Evolutionary conservation across 2,888 invertebrate species (phyloP), one percentile per base, ranked within the genome.

Genomic region (Argyresthia goedartella): DNA sequence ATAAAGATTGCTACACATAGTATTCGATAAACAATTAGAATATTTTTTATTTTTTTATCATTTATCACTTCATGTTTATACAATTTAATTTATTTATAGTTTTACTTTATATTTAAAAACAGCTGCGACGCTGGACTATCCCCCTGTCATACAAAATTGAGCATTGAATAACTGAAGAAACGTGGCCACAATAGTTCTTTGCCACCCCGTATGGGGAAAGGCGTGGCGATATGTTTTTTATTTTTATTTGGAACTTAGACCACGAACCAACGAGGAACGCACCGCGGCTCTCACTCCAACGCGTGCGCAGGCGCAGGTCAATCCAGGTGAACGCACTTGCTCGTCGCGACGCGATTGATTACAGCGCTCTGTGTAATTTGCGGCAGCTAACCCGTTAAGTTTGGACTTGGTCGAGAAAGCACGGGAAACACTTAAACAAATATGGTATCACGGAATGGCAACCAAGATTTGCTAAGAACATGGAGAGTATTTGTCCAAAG

Each of bases 261-360:
- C 10, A 25, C 1, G 15, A 13, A 36, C 9, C n/a, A 42, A 8
- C 14, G 50, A 11, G 25, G 50, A 50, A 41, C 25, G 8, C 7
- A 14, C 50, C 50, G 11, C 16, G 42, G 50, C 50, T 50, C 50
- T 50, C 50, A 25, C 50, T 16, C 41, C 14, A n/a, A 0, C 41
- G 50, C 25, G 25, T 25, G 41, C 50, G 50, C 49, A 16, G 15
- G 49, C 13, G 47, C 51, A 58, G 69, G 68, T 73, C 69, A 69
- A 54, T 53, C 34, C 73, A 77, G 81, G 78, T 81, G 80, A 78
- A 73, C 60, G 81, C 70, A 71, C 80, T 78, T 77, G 76, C 36
- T 34, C 44, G 25, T 25, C 25, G 45, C 25, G 52, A 51, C 48
- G 44, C 51, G 54, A 46, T 46, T 33, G 46, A 44, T 13, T 44